phyloP scores from a whole-genome alignment of 2,888 invertebrate genomes.

The Protonemura montana region DNA sequence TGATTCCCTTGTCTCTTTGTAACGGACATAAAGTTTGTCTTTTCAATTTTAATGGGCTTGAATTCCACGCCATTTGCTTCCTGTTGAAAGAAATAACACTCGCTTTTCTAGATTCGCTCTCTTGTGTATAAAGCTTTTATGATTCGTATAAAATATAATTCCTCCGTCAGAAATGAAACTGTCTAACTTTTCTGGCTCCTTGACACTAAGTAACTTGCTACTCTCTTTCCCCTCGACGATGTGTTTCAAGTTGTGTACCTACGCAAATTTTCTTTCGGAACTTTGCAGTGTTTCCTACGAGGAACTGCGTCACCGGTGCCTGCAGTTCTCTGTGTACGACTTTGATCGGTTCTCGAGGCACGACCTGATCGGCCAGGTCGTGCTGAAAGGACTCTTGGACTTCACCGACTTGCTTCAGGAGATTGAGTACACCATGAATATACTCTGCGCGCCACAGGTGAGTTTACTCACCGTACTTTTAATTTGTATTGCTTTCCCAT shows the following conservation, averaged over 20 bases:
- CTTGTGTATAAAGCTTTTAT: background rate
- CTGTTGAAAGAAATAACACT: background rate
- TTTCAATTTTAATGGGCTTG: no score
- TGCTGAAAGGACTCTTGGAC: slow-evolving; percentile 79
- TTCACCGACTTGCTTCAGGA: slow-evolving; percentile 80
- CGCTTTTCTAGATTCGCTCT: background rate
- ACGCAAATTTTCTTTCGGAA: background rate
- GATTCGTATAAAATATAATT: background rate
- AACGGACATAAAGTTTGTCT: no score
- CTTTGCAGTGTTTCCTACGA: slow-evolving; percentile 73
- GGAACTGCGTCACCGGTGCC: slow-evolving; percentile 75
- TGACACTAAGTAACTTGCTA: background rate
- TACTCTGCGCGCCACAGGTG: slow-evolving; percentile 80
- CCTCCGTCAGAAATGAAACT: background rate
- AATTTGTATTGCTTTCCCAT: background rate
- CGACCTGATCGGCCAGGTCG: slow-evolving; percentile 86
- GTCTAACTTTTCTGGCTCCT: background rate
- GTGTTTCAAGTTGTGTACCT: background rate
- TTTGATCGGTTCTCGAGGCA: slow-evolving; percentile 89
- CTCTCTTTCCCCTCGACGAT: background rate
- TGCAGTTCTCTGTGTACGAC: slow-evolving; percentile 88
- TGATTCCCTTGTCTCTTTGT: background rate
- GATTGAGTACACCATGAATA: slow-evolving; percentile 85
- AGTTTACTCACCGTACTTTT: background rate
- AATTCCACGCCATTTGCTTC: no score